Evolutionary conservation across 2,888 invertebrate species (phyloP), one percentile per base, ranked within the genome.

Genomic region (Baccha elongata): DNA sequence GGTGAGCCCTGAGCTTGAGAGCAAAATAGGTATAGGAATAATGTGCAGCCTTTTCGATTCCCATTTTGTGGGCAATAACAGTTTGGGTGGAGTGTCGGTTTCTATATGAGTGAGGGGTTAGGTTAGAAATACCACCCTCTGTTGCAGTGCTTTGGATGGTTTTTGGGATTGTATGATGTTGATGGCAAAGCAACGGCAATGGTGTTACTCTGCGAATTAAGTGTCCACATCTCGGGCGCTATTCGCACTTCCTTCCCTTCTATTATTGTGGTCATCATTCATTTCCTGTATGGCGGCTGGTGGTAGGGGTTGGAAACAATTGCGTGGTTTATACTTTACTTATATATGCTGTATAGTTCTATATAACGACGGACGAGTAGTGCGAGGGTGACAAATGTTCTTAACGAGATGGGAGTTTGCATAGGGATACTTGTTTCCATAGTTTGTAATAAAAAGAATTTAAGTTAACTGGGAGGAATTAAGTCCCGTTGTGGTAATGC

Each of bases 191-290:
- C 46, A 35, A 42, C 46, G 29, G 52, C 58, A 29, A 55, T 69
- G 67, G 78, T 72, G 72, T 78, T 72, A 48, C 29, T 53, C 67
- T 83, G 72, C 72, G 83, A 83, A 83, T 83, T 83, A 83, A 83
- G 83, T 83, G 83, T 83, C 78, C 83, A 83, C 67, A 83, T 78
- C 78, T 83, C 83, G 72, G 81, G 72, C 72, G 83, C 83, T 83
- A 83, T 83, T 83, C 83, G 83, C 83, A 78, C 83, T 83, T 83
- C 83, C 83, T 83, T 83, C 83, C 83, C 83, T 68, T 78, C 64
- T 83, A 83, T 83, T 83, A 83, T 83, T 78, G 83, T 73, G 83
- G 83, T 83, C 83, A 83, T 83, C 83, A 83, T 83, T 83, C 83
- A 83, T 83, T 83, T 83, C 83, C 83, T 68, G 64, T 78, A 42